Base-by-base conservation (phyloP, 2,888 invertebrate genomes). In the Automeris io region DNA sequence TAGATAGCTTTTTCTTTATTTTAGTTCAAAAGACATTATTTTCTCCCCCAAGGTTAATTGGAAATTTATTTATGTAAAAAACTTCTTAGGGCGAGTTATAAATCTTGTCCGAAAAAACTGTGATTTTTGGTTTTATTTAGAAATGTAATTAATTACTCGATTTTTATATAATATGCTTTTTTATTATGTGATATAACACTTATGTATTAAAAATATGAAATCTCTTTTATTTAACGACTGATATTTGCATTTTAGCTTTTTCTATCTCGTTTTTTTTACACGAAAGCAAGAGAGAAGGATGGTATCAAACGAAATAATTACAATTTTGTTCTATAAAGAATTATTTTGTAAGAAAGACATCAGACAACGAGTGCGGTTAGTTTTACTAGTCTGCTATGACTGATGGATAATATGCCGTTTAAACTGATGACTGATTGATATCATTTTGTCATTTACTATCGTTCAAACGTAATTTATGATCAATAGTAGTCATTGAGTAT, bases 81-180 rank as follows among this genome's bases (percentile, higher is more conserved):
- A n/a, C n/a, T n/a, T n/a, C n/a, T n/a, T 61, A 61, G 71, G 83
- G 59, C 85, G 74, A 77, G 77, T 78, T 80, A 60, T 64, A 64
- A 81, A 77, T 72, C 70, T 81, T 79, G 82, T 81, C 81, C 73
- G 65, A 62, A 64, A 63, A 74, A 74, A 32, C 86, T 86, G 85
- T 86, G 85, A 86, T 86, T 85, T 54, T 86, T 80, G 80, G 80
- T 83, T 81, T 82, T 83, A 83, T 75, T 75, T 77, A 78, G 77
- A 33, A 65, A 59, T 62, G 72, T 83, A 83, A 75, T 74, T 69
- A 69, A 70, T 73, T 62, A 57, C 16, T 29, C 29, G 16, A 29
- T 62, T 67, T 70, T 47, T 47, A 45, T 70, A 74, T 79, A 76
- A 79, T 83, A 81, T n/a, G n/a, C n/a, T 61, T 33, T 82, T 70